Evolutionary conservation across 2,113 vertebrate genomes (phyloP), one percentile per base, ranked within the genome.

Genomic region (Sorex araneus): DNA sequence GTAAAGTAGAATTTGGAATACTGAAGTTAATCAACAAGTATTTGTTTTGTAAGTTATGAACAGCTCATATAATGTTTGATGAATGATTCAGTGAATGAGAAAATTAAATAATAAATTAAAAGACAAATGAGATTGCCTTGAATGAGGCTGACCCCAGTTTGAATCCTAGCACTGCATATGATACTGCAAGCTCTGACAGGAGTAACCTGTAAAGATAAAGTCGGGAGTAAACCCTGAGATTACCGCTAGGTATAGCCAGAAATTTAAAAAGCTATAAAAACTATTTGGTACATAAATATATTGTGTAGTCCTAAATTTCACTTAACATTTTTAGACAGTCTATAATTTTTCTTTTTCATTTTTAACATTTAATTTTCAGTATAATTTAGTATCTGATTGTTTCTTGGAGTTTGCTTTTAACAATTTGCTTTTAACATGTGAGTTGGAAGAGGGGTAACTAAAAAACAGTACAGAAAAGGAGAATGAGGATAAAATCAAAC

Each of bases 61-160:
- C 28, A 50, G 27, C 13, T 34, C 23, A 30, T 66, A 30, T n/a
- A 47, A 30, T 81, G 30, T 60, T 92, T 85, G 66, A 13, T 84
- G 80, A 85, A 36, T 79, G 50, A 76, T 18, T 71, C 50, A 63
- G 34, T 50, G 40, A 69, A 19, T 57, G 8, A 73, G 5, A 4
- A 93, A 70, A 76, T 23, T 73, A 66, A 63, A 40, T 40, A 12
- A 40, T 90, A 67, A 82, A 50, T 84, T 64, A 36, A 84, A 92
- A 94, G 67, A 28, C 9, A 18, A 64, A 64, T 54, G 10, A 54
- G 4, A 54, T 19, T 54, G 13, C 13, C 18, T 54, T 54, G 13
- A 13, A 54, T 54, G 12, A 15, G 3, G 54, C 8, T 19, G 18
- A 54, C 54, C 54, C 54, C 40, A 54, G 54, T 54, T 54, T 54